A percentile compares a stretch with the other conserved stretches of the same genome.
Conservation (phyloP, 2,888 invertebrate species). For the Scaptomyza flava region DNA sequence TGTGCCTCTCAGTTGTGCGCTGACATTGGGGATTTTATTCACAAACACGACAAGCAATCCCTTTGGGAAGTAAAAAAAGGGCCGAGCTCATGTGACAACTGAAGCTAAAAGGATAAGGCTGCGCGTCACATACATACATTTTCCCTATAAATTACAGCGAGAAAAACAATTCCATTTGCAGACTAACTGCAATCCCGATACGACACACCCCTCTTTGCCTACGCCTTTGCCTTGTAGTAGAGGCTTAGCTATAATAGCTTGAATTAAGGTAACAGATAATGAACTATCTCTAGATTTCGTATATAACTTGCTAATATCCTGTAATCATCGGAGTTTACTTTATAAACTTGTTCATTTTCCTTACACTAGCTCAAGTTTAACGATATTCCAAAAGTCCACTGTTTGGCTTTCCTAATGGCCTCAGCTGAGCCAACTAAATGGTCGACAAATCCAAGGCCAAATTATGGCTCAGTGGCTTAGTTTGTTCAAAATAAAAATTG, state of each 20-base stretch:
- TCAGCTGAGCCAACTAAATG: slow-evolving; percentile 53
- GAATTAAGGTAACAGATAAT: slow-evolving; percentile 48
- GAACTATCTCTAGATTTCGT: background rate
- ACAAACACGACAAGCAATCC: slow-evolving; percentile 49
- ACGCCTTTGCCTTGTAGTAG: slow-evolving; percentile 13
- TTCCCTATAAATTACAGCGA: slow-evolving; percentile 73
- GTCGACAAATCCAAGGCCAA: slow-evolving; percentile 62
- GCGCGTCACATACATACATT: slow-evolving; percentile 51
- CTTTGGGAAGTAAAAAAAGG: slow-evolving; percentile 28
- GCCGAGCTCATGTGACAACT: slow-evolving; percentile 55
- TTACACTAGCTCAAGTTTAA: slow-evolving; percentile 7
- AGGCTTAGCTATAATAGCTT: slow-evolving; percentile 35
- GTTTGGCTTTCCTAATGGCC: slow-evolving; percentile 49
- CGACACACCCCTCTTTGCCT: background rate
- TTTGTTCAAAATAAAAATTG: slow-evolving; percentile 5
- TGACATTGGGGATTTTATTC: slow-evolving; percentile 53
- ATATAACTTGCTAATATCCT: slow-evolving; percentile 6
- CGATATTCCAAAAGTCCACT: slow-evolving; percentile 11
- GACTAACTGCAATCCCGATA: slow-evolving; percentile 18
- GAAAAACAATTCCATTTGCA: slow-evolving; percentile 73
- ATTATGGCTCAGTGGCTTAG: slow-evolving; percentile 57
- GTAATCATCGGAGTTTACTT: slow-evolving; percentile 10
- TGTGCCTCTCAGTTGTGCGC: slow-evolving; percentile 34
- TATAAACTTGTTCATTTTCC: background rate
- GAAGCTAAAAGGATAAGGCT: slow-evolving; percentile 43